Conservation (phyloP, 2,888 invertebrate genomes). For the Phasia obesa region DNA sequence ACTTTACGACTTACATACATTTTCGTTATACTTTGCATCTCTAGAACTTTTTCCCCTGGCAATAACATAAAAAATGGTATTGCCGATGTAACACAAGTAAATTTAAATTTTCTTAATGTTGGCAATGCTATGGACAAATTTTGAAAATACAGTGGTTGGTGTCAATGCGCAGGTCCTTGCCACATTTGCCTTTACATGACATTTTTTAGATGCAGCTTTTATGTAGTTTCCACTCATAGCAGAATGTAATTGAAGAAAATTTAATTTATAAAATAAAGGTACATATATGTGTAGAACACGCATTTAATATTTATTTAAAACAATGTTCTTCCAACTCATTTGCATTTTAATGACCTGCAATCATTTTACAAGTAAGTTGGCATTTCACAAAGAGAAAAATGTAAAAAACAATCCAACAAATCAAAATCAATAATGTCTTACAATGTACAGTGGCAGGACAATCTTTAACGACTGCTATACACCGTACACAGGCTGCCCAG, state of each 20-base stretch:
- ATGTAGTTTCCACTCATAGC: background rate
- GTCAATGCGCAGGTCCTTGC: constrained; percentile 62
- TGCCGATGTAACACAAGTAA: background rate
- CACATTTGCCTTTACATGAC: constrained; percentile 41
- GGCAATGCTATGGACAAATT: constrained; percentile 25
- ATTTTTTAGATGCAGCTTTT: constrained; percentile 22
- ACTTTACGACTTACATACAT: too few relatives aligned
- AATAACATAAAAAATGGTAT: background rate
- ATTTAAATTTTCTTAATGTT: background rate
- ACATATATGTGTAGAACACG: background rate
- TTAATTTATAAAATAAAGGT: background rate
- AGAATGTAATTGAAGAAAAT: constrained; percentile 29
- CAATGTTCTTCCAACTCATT: constrained; percentile 38
- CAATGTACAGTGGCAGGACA: constrained; percentile 71
- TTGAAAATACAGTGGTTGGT: background rate
- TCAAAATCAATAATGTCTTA: constrained; percentile 73
- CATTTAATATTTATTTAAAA: background rate
- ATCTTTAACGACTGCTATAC: constrained; percentile 82
- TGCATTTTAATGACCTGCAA: constrained; percentile 55
- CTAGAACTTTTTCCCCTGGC: constrained; percentile 11
- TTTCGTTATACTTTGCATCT: background rate
- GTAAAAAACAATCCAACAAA: too few relatives aligned
- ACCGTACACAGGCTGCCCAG: constrained; percentile 91
- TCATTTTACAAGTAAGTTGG: constrained; percentile 67
- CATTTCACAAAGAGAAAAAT: constrained; percentile 73